These are phyloP conservation scores for Melanogrammus aeglefinus DNA, from an alignment of 2,797 vertebrate genomes.

Conservation along the genomic window DNA sequence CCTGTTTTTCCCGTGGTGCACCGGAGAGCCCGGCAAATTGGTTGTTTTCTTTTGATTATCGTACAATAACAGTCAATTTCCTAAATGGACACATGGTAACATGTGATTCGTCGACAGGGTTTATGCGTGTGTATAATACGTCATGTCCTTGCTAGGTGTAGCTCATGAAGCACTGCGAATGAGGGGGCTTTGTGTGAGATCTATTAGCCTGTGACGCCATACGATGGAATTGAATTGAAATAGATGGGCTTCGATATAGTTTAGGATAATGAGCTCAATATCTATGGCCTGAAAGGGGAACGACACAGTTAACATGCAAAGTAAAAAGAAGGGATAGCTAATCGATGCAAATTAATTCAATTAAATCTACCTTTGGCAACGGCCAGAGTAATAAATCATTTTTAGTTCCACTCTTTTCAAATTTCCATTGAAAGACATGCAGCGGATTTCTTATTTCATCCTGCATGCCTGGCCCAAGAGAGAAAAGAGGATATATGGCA, in stretches of 20 bases:
- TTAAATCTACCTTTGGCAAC: slow-evolving; percentile 20
- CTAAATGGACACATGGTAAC: not conserved
- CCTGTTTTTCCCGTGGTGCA: not conserved
- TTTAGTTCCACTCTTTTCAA: not conserved
- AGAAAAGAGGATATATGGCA: not conserved
- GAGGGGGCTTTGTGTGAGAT: not conserved
- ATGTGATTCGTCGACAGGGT: not conserved
- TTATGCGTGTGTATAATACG: not conserved
- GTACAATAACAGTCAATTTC: not conserved
- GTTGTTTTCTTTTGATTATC: not conserved
- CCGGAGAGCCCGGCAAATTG: not conserved
- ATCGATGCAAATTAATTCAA: slow-evolving; percentile 40
- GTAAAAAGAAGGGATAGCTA: slow-evolving; percentile 3
- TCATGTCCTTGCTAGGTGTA: not conserved
- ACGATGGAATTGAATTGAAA: slow-evolving; percentile 11
- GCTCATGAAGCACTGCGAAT: not conserved
- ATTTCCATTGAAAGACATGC: not conserved
- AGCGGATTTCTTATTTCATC: not conserved
- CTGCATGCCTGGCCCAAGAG: not conserved
- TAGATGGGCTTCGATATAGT: slow-evolving; percentile 15
- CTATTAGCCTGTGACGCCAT: not conserved
- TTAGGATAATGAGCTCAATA: not conserved
- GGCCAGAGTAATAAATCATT: slow-evolving; percentile 9
- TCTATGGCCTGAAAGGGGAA: not conserved
- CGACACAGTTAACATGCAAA: not conserved